These are phyloP conservation scores for Linepithema humile DNA, from an alignment of 1,140 invertebrate species.

Conservation along the genomic window DNA sequence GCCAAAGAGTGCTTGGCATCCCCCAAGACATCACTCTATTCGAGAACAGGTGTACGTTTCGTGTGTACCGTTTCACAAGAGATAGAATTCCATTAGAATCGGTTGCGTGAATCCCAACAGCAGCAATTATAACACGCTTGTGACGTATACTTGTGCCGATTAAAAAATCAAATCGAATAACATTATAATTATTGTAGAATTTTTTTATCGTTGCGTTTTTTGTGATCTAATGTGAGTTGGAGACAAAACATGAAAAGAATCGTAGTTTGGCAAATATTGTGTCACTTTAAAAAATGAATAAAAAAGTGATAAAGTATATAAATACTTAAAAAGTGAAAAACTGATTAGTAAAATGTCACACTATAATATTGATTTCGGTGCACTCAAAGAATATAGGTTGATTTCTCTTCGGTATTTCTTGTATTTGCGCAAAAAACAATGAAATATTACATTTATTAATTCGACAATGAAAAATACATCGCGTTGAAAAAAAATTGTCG, in stretches of 20 bases:
- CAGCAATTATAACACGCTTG: constrained; percentile 7
- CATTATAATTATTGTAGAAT: not conserved
- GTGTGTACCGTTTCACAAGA: not conserved
- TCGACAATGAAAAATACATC: not conserved
- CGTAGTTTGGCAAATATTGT: not conserved
- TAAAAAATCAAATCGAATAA: constrained; percentile 22
- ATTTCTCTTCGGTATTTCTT: not conserved
- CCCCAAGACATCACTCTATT: constrained; percentile 15
- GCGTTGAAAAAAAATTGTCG: not conserved
- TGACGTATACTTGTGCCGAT: not conserved
- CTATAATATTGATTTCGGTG: not conserved
- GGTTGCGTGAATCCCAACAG: constrained; percentile 15
- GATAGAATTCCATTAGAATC: constrained; percentile 29
- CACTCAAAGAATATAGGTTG: not conserved
- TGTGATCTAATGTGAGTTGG: not conserved
- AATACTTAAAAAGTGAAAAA: not conserved
- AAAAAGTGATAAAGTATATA: not conserved
- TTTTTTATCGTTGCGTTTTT: not conserved
- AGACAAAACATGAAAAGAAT: not conserved
- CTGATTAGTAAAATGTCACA: not conserved
- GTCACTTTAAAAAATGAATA: not conserved
- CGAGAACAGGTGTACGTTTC: constrained; percentile 23
- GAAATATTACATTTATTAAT: not conserved
- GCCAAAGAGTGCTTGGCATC: not conserved
- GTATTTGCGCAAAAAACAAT: not conserved